Conservation (phyloP, 2,888 invertebrate species). For the Synanthedon andrenaeformis region DNA sequence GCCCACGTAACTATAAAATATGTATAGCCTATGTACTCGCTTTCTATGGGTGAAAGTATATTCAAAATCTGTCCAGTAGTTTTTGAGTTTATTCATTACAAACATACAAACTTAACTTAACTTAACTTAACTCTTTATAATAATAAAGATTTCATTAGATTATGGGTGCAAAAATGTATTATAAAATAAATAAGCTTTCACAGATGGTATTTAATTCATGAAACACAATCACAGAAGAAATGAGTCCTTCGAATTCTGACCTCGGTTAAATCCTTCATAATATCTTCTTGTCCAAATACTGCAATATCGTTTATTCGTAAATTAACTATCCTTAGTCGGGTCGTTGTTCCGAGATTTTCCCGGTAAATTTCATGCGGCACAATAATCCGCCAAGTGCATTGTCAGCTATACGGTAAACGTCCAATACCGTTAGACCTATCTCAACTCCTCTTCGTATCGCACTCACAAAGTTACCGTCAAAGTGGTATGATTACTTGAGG, state of each 20-base stretch:
- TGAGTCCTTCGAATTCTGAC: neutral
- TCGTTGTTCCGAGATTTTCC: conserved; percentile 26
- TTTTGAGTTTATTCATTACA: no score
- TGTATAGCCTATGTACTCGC: no score
- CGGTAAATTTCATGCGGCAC: conserved; percentile 34
- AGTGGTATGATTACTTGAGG: conserved; percentile 4
- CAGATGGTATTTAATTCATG: no score
- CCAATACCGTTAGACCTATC: conserved; percentile 16
- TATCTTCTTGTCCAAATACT: conserved; percentile 15
- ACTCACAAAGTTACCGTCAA: neutral
- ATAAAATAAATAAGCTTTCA: no score
- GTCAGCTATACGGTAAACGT: conserved; percentile 27
- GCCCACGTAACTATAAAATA: no score
- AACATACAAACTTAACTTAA: no score
- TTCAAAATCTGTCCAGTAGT: no score
- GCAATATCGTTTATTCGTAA: conserved; percentile 31
- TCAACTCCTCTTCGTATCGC: neutral
- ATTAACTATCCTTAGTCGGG: conserved; percentile 26
- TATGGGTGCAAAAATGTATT: no score
- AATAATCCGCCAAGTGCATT: conserved; percentile 42
- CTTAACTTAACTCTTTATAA: no score
- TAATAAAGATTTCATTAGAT: no score
- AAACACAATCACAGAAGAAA: no score
- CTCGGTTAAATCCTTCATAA: neutral
- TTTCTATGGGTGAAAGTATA: no score